Evolutionary conservation across 2,113 vertebrate genomes (phyloP), one percentile per base, ranked within the genome.

Genomic region (Otocyon megalotis): DNA sequence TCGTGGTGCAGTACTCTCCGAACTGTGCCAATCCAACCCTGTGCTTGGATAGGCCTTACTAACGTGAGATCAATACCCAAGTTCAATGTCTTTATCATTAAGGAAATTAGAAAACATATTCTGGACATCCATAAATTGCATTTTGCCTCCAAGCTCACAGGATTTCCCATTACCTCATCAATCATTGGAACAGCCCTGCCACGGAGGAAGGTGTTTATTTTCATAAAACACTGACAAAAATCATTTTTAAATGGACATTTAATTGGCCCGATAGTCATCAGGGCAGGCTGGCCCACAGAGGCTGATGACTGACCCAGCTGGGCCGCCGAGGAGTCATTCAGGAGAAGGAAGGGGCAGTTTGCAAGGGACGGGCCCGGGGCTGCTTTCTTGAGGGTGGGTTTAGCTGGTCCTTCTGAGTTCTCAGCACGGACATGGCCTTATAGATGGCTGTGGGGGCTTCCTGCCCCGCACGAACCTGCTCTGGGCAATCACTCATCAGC

Each of bases 41-140:
- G 92, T 3, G 50, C 96, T 95, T 54, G 93, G 3, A 28, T 86
- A 86, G 94, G 74, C 90, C 53, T 80, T 88, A 90, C 71, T 26
- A 62, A 97, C 94, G 56, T 77, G 96, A 97, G 97, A 15, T 72
- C 97, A 96, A 98, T 97, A 98, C 90, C 97, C 97, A 88, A 43
- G 93, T 96, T 98, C 97, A 90, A 97, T 94, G 96, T 91, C 85
- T 90, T 76, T 88, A n/a, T 94, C 97, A 76, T 94, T 90, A 97
- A 96, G 97, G 90, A 97, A 97, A 97, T 94, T 54, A 98, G 92
- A 72, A 90, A 92, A 88, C 93, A 77, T 62, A 71, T 74, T 92
- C 80, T 76, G 90, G 92, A 92, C 81, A 32, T 12, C 88, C 89
- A 84, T 71, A 89, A 88, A 95, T 37, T 88, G 96, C 54, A 10